phyloP scores from a whole-genome alignment of 2,113 vertebrate genomes.

The Ictalurus furcatus region DNA sequence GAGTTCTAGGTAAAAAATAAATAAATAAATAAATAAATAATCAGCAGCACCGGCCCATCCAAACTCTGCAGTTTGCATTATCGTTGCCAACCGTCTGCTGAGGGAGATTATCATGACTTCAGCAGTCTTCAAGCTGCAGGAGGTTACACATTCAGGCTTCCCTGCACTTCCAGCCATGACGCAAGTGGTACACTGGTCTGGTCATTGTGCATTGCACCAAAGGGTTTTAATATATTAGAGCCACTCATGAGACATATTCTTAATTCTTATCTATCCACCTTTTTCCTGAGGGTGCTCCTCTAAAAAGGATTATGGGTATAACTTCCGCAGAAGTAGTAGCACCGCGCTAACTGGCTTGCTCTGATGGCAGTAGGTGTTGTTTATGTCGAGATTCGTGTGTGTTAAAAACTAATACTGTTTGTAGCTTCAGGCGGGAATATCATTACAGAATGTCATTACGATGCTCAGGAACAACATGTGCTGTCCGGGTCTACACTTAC shows the following conservation, averaged over 20 bases:
- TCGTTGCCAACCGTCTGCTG: constrained; percentile 38
- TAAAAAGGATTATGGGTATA: too few species aligned
- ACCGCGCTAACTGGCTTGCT: too few species aligned
- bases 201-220: not conserved
- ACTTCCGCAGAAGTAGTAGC: too few species aligned
- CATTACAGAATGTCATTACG: too few species aligned
- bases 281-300: too few species aligned
- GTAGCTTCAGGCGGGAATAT: too few species aligned
- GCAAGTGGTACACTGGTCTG: not conserved
- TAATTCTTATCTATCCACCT: not conserved
- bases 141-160: constrained; percentile 11
- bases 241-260: not conserved
- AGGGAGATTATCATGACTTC: constrained; percentile 14
- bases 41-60: not conserved
- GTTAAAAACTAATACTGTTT: too few species aligned
- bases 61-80: not conserved
- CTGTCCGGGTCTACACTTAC: too few species aligned
- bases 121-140: constrained; percentile 21
- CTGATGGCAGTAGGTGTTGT: too few species aligned
- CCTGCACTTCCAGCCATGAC: not conserved
- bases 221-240: not conserved
- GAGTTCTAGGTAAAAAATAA: constrained; percentile 16
- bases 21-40: not conserved
- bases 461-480: too few species aligned
- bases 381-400: too few species aligned